A percentile compares a stretch with the other conserved stretches of the same genome.
Evolutionary conservation across 2,797 vertebrate genomes (phyloP).

Genomic region (Sebastes oblongus): DNA sequence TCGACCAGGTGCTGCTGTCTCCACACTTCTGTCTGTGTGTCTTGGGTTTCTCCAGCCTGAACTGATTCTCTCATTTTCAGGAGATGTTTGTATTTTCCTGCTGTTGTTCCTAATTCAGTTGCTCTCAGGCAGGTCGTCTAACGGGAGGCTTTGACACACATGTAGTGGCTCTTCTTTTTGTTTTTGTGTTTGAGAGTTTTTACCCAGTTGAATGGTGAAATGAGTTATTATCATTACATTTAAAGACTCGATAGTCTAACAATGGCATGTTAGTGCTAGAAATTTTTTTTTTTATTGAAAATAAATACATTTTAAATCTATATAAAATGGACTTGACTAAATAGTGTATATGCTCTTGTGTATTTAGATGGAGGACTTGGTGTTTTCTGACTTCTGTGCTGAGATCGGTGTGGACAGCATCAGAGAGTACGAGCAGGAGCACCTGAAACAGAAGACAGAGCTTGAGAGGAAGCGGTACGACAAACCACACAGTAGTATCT

Average conservation of each 20-base stretch:
- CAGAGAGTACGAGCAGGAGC: slow-evolving; percentile 90
- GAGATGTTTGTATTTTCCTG: not conserved
- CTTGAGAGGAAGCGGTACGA: slow-evolving; percentile 88
- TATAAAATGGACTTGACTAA: not conserved
- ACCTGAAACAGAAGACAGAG: slow-evolving; percentile 87
- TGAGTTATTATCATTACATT: not conserved
- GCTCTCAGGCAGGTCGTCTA: too few relatives aligned
- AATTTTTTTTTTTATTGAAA: too few relatives aligned
- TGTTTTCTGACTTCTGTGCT: slow-evolving; percentile 92
- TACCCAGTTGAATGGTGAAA: not conserved
- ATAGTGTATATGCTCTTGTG: not conserved
- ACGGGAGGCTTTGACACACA: not conserved
- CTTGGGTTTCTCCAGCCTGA: not conserved
- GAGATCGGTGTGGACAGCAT: slow-evolving; percentile 91
- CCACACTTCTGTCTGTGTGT: not conserved
- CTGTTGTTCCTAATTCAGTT: too few relatives aligned
- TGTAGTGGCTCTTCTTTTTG: not conserved
- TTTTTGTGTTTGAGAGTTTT: not conserved
- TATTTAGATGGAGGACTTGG: slow-evolving; percentile 88
- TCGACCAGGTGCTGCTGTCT: slow-evolving; percentile 83
- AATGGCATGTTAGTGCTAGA: not conserved
- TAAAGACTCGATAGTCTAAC: not conserved
- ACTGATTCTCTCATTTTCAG: not conserved
- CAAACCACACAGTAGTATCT: not conserved
- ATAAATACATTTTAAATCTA: not conserved